Percentiles rank a stretch among this genome's conserved stretches.
These are phyloP conservation scores for Drosophila engyochracea DNA, from an alignment of 2,888 invertebrate genomes.

Conservation along the genomic window DNA sequence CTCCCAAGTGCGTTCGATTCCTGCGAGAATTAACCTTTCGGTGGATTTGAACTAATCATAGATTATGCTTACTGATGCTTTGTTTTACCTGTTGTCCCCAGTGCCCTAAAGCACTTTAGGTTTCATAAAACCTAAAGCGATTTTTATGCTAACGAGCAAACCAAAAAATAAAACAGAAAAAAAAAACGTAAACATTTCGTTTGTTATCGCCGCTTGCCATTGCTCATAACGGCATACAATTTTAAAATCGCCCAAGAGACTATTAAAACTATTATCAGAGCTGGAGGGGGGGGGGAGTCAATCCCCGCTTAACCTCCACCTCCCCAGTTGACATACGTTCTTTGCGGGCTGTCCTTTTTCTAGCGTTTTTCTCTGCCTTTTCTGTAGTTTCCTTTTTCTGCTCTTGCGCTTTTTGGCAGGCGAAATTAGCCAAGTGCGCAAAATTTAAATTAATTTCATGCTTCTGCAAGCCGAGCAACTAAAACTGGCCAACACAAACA, in stretches of 20 bases:
- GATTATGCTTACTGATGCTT: conserved; percentile 40
- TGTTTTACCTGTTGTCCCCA: conserved; percentile 36
- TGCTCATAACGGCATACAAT: conserved; percentile 51
- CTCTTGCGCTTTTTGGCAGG: conserved; percentile 52
- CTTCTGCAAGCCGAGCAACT: conserved; percentile 71
- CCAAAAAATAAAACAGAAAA: neutral
- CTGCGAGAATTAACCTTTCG: conserved; percentile 33
- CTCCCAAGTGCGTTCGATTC: conserved; percentile 12
- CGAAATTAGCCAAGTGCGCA: conserved; percentile 73
- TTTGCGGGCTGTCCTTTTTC: conserved; percentile 13
- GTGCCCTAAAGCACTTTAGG: conserved; percentile 46
- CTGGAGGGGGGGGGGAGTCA: neutral
- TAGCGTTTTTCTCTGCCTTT: conserved; percentile 13
- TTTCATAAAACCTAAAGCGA: conserved; percentile 40
- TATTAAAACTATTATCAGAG: conserved; percentile 72
- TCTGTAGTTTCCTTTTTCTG: conserved; percentile 18
- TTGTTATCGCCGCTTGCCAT: conserved; percentile 45
- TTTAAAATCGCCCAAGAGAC: conserved; percentile 67
- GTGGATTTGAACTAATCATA: conserved; percentile 52
- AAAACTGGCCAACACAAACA: conserved; percentile 62
- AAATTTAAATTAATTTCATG: conserved; percentile 75
- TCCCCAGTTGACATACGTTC: conserved; percentile 46
- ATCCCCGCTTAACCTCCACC: neutral
- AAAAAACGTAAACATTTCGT: conserved; percentile 10
- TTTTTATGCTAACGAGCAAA: conserved; percentile 44